These are phyloP conservation scores for Pseudochromis fuscus DNA, from an alignment of 2,797 vertebrate genomes.

Conservation along the genomic window DNA sequence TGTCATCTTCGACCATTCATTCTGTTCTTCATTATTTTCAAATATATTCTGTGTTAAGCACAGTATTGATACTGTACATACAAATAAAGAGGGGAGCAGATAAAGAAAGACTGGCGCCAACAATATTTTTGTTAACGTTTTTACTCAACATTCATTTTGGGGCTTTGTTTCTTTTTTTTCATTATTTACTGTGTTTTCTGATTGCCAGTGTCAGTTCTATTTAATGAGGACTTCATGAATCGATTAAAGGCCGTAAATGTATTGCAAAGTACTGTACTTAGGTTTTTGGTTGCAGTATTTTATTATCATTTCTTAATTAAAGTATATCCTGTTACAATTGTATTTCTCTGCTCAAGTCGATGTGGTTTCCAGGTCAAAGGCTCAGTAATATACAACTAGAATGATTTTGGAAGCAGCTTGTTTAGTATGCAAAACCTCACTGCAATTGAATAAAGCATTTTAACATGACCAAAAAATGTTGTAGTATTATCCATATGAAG, in stretches of 20 bases:
- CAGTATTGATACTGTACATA: slow-evolving; percentile 52
- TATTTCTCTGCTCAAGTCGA: slow-evolving; percentile 26
- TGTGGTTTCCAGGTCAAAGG: slow-evolving; percentile 1
- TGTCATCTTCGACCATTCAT: slow-evolving; percentile 18
- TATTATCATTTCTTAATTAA: slow-evolving; percentile 84
- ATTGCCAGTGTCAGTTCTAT: slow-evolving; percentile 55
- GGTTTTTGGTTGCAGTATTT: slow-evolving; percentile 73
- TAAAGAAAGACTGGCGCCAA: slow-evolving; percentile 50
- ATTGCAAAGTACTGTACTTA: slow-evolving; percentile 63
- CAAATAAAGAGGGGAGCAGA: slow-evolving; percentile 20
- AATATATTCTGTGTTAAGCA: slow-evolving; percentile 44
- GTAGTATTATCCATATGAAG: background rate
- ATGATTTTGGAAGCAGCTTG: background rate
- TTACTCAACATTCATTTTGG: slow-evolving; percentile 57
- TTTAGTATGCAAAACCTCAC: background rate
- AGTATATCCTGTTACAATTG: slow-evolving; percentile 62
- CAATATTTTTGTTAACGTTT: slow-evolving; percentile 69
- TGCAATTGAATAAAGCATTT: background rate
- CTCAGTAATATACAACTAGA: background rate
- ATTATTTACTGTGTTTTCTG: slow-evolving; percentile 61
- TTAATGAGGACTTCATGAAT: slow-evolving; percentile 61
- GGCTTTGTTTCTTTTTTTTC: slow-evolving; percentile 29
- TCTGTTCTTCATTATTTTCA: slow-evolving; percentile 29
- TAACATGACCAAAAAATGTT: background rate
- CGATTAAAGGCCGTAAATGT: slow-evolving; percentile 61